Base-by-base conservation (phyloP, 2,113 vertebrate genomes). In the Ellobius talpinus region DNA sequence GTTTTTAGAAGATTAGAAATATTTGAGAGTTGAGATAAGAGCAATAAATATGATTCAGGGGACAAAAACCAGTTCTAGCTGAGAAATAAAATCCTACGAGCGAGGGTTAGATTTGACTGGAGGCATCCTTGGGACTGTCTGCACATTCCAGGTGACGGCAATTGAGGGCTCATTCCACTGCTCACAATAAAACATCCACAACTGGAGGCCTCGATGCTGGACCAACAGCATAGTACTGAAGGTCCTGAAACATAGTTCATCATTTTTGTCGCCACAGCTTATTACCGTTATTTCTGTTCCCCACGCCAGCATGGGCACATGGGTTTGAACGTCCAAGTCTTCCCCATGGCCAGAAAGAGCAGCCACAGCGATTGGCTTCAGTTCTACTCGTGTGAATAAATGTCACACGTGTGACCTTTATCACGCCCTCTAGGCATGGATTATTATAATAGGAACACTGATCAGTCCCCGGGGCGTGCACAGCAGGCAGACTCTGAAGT, bases 1-100 rank as follows among this genome's bases (percentile, higher is more conserved):
- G 94, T 96, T 95, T 97, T 93, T 96, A 74, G 89, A 96, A 97
- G 93, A 97, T 94, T 95, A 93, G 94, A 91, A 87, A 84, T 96
- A 93, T 93, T 98, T 96, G 93, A 70, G 42, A 94, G 63, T 94
- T 95, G 82, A 96, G 94, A 97, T 96, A 96, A 93, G 86, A 89
- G 93, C 94, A 74, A 92, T 97, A 97, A 97, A 96, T 93, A 95
- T 89, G 86, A 97, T 89, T 70, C 94, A 97, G 9, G 70, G 39
- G 31, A 89, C 77, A 92, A 95, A 96, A 58, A 12, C 78, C 1
- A 0, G 91, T 76, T 96, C 82, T 96, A 88, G 63, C 85, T 92
- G 92, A 68, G 86, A 95, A 97, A 96, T 95, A 93, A 97, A 96
- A 96, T 96, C 82, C 73, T 0, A 88, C 63, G 5, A 63, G 70